Conservation (phyloP, 1,140 invertebrate genomes). For the Ctenoplectra terminalis region DNA sequence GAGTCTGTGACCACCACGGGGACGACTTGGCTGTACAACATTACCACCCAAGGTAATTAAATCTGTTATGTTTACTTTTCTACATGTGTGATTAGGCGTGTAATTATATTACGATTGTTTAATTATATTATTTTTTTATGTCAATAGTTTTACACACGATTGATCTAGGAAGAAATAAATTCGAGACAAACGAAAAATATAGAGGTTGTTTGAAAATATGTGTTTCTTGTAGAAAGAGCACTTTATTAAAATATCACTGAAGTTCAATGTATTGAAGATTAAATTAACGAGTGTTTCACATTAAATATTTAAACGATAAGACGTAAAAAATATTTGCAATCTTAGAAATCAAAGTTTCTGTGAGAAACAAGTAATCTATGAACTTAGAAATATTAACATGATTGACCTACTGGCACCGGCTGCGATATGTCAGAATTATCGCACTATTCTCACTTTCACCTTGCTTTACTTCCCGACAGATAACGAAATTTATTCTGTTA, state of each 20-base stretch:
- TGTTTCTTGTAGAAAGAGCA: not conserved
- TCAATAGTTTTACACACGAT: not conserved
- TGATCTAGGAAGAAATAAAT: not conserved
- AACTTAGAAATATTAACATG: not conserved
- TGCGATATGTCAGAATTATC: slow-evolving; percentile 34
- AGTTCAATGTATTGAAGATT: not conserved
- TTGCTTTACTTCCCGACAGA: slow-evolving; percentile 21
- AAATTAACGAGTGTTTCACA: too few species aligned
- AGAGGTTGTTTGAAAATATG: not conserved
- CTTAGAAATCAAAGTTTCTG: too few species aligned
- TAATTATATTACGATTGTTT: not conserved
- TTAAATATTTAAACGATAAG: too few species aligned
- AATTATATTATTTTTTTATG: not conserved
- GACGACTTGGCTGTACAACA: slow-evolving; percentile 65
- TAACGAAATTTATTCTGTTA: slow-evolving; percentile 56
- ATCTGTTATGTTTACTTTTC: too few species aligned
- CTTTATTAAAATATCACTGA: not conserved
- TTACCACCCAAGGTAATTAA: slow-evolving; percentile 68
- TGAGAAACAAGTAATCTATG: not conserved
- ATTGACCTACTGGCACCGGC: not conserved
- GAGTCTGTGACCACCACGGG: slow-evolving; percentile 61
- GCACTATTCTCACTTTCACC: slow-evolving; percentile 58
- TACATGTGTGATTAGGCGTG: too few species aligned
- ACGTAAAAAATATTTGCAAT: too few species aligned
- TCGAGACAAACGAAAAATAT: not conserved